Evolutionary conservation across 2,888 invertebrate genomes (phyloP).

Genomic region (Erynnis tages): DNA sequence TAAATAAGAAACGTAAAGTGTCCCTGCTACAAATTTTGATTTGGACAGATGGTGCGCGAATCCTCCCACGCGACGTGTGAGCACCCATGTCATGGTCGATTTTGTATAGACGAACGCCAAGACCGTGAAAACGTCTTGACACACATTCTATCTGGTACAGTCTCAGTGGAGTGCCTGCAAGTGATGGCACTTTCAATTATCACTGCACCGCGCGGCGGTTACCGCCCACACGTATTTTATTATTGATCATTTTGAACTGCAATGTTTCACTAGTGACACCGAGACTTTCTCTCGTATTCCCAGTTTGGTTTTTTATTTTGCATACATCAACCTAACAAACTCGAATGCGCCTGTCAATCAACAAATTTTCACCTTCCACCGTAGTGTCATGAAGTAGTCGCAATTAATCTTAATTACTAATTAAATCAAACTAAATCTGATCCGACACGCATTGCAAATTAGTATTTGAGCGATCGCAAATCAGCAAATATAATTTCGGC

Average conservation of each 20-base stretch:
- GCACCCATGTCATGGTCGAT: slow-evolving; percentile 61
- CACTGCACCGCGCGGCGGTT: slow-evolving; percentile 52
- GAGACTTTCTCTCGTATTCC: slow-evolving; percentile 69
- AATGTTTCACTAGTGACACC: slow-evolving; percentile 58
- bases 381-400: slow-evolving; percentile 56
- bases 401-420: slow-evolving; percentile 67
- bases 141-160: slow-evolving; percentile 67
- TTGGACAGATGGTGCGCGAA: slow-evolving; percentile 40
- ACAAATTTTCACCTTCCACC: slow-evolving; percentile 60
- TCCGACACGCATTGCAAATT: slow-evolving; percentile 61
- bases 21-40: slow-evolving; percentile 28
- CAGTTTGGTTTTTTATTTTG: slow-evolving; percentile 49
- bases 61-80: slow-evolving; percentile 41
- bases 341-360: slow-evolving; percentile 68
- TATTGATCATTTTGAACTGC: slow-evolving; percentile 64
- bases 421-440: slow-evolving; percentile 51
- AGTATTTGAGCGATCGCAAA: slow-evolving; percentile 43
- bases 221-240: slow-evolving; percentile 53
- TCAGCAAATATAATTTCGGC: slow-evolving; percentile 50
- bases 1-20: background rate
- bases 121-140: slow-evolving; percentile 75
- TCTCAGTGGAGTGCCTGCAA: slow-evolving; percentile 50
- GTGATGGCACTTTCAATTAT: slow-evolving; percentile 77
- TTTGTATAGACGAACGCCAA: slow-evolving; percentile 53
- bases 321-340: slow-evolving; percentile 48